Conservation (phyloP, 2,797 vertebrate species). For the Crax fasciolata region DNA sequence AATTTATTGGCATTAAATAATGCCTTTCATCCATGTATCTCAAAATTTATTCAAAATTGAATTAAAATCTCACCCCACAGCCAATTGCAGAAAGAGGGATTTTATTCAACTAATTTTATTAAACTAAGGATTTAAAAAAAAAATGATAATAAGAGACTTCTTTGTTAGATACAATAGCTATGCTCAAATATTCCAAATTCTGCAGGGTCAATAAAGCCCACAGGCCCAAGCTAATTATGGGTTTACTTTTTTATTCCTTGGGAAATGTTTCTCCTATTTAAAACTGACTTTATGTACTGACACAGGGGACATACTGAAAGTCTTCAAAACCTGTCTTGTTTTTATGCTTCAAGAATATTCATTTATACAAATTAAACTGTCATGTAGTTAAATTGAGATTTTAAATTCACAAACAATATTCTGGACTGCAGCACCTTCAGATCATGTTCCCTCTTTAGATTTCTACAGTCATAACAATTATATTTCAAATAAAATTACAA, state of each 20-base stretch:
- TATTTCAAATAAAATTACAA: not conserved
- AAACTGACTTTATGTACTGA: not conserved
- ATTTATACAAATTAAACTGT: not conserved
- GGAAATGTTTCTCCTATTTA: not conserved
- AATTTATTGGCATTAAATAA: not conserved
- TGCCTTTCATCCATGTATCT: not conserved
- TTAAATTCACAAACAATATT: not conserved
- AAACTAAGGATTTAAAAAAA: not conserved
- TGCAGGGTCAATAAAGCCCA: not conserved
- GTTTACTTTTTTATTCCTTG: not conserved
- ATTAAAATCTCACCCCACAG: not conserved
- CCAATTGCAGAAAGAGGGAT: not conserved
- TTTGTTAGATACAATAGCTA: not conserved
- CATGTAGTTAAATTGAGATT: not conserved
- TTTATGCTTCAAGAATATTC: not conserved
- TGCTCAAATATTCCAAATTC: not conserved
- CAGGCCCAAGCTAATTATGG: not conserved
- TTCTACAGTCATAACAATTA: not conserved
- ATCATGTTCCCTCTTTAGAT: not conserved
- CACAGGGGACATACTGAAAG: not conserved
- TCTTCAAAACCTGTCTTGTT: not conserved
- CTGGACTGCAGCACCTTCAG: not conserved
- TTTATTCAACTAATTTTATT: not conserved
- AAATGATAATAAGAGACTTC: accelerated
- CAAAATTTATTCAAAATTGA: not conserved